Evolutionary conservation across 2,888 invertebrate genomes (phyloP).

Genomic region (Tromatobia lineatoria): DNA sequence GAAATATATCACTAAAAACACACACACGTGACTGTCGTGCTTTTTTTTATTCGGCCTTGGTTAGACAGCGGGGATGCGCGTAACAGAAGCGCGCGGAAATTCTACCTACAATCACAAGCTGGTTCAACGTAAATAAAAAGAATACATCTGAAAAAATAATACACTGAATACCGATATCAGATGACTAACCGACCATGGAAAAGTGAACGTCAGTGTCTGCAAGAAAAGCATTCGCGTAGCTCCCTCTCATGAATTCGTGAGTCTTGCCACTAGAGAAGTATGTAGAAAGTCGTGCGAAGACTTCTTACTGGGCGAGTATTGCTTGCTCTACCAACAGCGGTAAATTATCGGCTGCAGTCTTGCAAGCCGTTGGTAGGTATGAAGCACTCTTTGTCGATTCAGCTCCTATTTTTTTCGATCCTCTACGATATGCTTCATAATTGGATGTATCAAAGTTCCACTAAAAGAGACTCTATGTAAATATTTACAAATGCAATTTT

Average conservation of each 20-base stretch:
- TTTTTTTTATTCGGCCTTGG: neutral
- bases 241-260: slow-evolving; percentile 4
- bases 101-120: neutral
- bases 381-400: too few relatives aligned
- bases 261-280: too few relatives aligned
- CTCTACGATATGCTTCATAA: too few relatives aligned
- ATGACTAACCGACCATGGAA: slow-evolving; percentile 37
- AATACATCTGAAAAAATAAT: neutral
- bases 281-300: too few relatives aligned
- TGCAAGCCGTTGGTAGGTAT: neutral
- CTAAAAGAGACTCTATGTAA: too few relatives aligned
- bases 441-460: too few relatives aligned
- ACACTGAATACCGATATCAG: slow-evolving; percentile 33
- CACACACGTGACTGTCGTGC: neutral
- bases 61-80: neutral
- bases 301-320: too few relatives aligned
- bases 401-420: too few relatives aligned
- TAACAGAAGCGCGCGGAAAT: neutral
- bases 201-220: slow-evolving; percentile 3
- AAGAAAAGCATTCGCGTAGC: slow-evolving; percentile 3
- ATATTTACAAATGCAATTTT: too few relatives aligned
- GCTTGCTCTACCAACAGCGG: neutral
- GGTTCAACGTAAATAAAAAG: neutral
- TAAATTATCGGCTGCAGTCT: neutral
- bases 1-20: slow-evolving; percentile 25